Evolutionary conservation across 2,888 invertebrate genomes (phyloP).

Genomic region (Idaea aversata): DNA sequence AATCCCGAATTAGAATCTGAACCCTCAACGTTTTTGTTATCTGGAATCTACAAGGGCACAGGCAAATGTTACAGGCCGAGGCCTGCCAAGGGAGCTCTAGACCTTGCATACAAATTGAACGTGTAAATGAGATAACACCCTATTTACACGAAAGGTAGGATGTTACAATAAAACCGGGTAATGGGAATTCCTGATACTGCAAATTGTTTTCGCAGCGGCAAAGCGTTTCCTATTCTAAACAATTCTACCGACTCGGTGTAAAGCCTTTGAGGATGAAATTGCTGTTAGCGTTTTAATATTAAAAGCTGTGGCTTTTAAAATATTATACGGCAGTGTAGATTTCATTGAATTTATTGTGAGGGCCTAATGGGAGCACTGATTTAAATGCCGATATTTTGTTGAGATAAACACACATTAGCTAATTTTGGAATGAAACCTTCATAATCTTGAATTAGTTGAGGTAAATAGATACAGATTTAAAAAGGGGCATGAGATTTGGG

Average conservation of each 20-base stretch:
- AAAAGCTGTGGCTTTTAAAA: constrained; percentile 21
- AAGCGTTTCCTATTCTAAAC: constrained; percentile 34
- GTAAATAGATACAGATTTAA: too few species aligned
- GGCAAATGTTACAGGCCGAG: constrained; percentile 32
- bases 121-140: constrained; percentile 67
- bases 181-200: constrained; percentile 54
- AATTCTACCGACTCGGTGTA: constrained; percentile 24
- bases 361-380: neutral
- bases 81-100: constrained; percentile 58
- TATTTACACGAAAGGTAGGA: constrained; percentile 39
- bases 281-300: constrained; percentile 28
- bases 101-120: constrained; percentile 74
- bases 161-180: constrained; percentile 49
- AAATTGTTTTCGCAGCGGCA: constrained; percentile 44
- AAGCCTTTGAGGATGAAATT: constrained; percentile 29
- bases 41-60: constrained; percentile 3
- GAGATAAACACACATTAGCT: neutral
- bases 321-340: constrained; percentile 10
- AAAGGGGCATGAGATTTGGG: too few species aligned
- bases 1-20: neutral
- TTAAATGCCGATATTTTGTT: neutral
- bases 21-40: neutral
- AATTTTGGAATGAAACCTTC: too few species aligned
- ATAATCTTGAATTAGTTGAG: too few species aligned
- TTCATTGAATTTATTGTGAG: neutral